Base-by-base conservation (phyloP, 2,888 invertebrate genomes). In the Scaptodrosophila latifasciaeformis region DNA sequence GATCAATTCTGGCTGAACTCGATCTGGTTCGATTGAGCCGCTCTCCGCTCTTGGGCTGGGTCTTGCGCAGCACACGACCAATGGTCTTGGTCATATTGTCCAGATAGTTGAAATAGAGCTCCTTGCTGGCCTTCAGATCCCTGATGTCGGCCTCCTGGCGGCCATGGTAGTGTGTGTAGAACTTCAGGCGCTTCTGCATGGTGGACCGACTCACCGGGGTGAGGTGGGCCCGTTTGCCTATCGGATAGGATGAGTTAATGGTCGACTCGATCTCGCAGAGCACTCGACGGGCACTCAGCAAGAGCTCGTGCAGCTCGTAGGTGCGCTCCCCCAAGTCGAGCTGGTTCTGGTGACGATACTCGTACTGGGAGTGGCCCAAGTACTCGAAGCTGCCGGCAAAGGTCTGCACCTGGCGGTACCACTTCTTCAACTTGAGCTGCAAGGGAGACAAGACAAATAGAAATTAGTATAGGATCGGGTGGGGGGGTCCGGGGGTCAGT, bases 181-280 rank as follows among this genome's bases (percentile, higher is more conserved):
- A 84, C 5, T 68, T 62, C 2, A 85, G 60, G 0, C 65, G 65
- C 1, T 65, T 62, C 45, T 15, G 29, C 72, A 77, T 82, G 1
- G 50, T 59, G 0, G 44, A 61, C 2, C 58, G 56, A 35, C 67
- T 69, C 2, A 75, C 48, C 2, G 58, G 59, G 2, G 44, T 62
- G 12, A 84, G 54, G 42, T 79, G 82, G 13, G 51, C 57, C 3
- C 49, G 63, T 13, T 61, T 62, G 21, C 49, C 59, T 5, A 68
- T 46, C 6, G 81, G 70, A 12, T 70, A 68, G 2, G 83, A 77
- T 1, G 64, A 57, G 34, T 85, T 85, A 63, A 86, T 84, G 40
- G 84, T 75, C 1, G 71, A 71, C 74, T 86, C 85, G 43, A 86
- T 70, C 46, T 84, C 82, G 51, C 86, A 86, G 6, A 86, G 70